Conservation (phyloP, 2,888 invertebrate species). For the Drosophila nr. perissopoda region DNA sequence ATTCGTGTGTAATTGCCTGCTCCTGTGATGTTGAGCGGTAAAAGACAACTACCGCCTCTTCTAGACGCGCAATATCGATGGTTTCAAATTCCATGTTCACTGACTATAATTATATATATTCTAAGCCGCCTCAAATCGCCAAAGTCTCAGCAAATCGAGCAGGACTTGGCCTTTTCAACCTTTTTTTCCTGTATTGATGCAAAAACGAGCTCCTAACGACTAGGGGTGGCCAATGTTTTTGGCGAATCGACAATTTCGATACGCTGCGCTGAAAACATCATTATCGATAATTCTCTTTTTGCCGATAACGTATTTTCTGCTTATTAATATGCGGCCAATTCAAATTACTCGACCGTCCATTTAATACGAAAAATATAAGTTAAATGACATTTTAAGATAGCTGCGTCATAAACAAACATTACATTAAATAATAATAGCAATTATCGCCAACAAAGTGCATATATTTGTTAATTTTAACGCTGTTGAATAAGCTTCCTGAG, state of each 20-base stretch:
- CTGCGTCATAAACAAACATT: not conserved
- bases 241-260: slow-evolving; percentile 33
- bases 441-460: not conserved
- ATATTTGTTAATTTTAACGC: not conserved
- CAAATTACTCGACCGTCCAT: not conserved
- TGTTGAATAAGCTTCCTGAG: not conserved
- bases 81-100: slow-evolving; percentile 46
- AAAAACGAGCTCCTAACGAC: slow-evolving; percentile 43
- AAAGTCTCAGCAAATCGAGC: slow-evolving; percentile 45
- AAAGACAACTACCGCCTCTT: slow-evolving; percentile 84
- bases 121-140: slow-evolving; percentile 16
- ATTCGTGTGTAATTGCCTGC: slow-evolving; percentile 92
- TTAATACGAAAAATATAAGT: not conserved
- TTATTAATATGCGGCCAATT: not conserved
- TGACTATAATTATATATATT: not conserved
- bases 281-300: not conserved
- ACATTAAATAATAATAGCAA: not conserved
- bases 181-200: slow-evolving; percentile 38
- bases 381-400: not conserved
- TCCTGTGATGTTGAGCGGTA: slow-evolving; percentile 86
- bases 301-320: not conserved
- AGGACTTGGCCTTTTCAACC: slow-evolving; percentile 49
- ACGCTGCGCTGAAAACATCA: not conserved
- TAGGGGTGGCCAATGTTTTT: slow-evolving; percentile 40
- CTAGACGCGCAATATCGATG: slow-evolving; percentile 82